phyloP scores from a whole-genome alignment of 2,888 invertebrate species.

The Cerastoderma edule region DNA sequence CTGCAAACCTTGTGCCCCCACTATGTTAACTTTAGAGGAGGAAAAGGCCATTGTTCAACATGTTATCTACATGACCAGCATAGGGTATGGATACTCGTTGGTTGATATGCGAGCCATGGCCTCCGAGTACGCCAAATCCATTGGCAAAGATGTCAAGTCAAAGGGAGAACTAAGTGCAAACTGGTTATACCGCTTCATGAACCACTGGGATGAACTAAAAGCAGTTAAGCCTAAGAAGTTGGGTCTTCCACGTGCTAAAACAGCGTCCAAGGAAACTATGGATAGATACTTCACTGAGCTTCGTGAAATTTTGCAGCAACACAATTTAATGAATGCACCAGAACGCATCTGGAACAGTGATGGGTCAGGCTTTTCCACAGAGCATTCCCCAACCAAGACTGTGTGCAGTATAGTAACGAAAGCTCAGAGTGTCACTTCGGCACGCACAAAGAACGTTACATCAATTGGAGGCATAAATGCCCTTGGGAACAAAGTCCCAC shows the following conservation, averaged over 20 bases:
- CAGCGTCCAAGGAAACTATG: slow-evolving; percentile 32
- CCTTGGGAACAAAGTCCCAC: slow-evolving; percentile 45
- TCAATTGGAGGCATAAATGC: slow-evolving; percentile 45
- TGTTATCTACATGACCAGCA: slow-evolving; percentile 32
- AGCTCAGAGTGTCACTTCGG: slow-evolving; percentile 33
- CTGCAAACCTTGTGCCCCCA: background rate
- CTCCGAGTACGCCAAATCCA: slow-evolving; percentile 24
- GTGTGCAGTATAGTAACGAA: slow-evolving; percentile 32
- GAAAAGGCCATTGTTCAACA: slow-evolving; percentile 17
- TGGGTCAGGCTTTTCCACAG: slow-evolving; percentile 47
- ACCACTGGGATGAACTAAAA: slow-evolving; percentile 42
- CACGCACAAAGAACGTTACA: slow-evolving; percentile 35
- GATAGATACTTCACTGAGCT: slow-evolving; percentile 44
- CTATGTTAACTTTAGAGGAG: slow-evolving; percentile 13
- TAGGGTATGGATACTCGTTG: slow-evolving; percentile 41
- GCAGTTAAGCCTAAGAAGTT: slow-evolving; percentile 42
- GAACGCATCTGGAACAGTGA: slow-evolving; percentile 46
- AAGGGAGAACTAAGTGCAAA: slow-evolving; percentile 28
- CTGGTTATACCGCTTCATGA: slow-evolving; percentile 52
- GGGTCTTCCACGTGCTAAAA: slow-evolving; percentile 33
- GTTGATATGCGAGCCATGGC: slow-evolving; percentile 31
- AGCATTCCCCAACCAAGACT: slow-evolving; percentile 48
- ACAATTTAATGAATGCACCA: slow-evolving; percentile 36
- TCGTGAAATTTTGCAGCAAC: background rate
- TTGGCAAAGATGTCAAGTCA: slow-evolving; percentile 32